These are phyloP conservation scores for Euzophera pinguis DNA, from an alignment of 2,888 invertebrate species.

Conservation along the genomic window DNA sequence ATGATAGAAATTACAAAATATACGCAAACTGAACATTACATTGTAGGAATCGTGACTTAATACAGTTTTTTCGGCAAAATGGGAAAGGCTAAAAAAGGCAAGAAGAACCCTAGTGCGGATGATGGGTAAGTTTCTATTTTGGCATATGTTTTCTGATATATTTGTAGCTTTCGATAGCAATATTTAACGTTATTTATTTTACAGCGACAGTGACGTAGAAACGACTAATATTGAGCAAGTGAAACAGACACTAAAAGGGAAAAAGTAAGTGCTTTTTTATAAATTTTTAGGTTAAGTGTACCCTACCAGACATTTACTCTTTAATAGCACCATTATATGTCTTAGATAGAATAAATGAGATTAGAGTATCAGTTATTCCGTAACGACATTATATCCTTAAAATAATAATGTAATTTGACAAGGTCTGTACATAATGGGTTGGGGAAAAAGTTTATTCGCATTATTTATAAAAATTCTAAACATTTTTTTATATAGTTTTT, in stretches of 20 bases:
- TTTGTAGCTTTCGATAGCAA: constrained; percentile 24
- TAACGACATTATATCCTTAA: too few relatives aligned
- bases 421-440: too few relatives aligned
- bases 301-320: neutral
- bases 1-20: constrained; percentile 72
- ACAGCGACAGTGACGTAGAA: constrained; percentile 83
- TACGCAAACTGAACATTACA: constrained; percentile 53
- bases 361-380: too few relatives aligned
- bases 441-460: too few relatives aligned
- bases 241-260: constrained; percentile 62
- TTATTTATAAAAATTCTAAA: too few relatives aligned
- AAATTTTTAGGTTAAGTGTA: constrained; percentile 54
- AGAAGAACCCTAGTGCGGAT: constrained; percentile 86
- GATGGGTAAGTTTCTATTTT: constrained; percentile 82
- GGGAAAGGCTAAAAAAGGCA: constrained; percentile 91
- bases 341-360: neutral
- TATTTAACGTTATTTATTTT: constrained; percentile 37
- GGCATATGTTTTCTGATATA: constrained; percentile 49
- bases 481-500: too few relatives aligned
- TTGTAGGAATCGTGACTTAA: constrained; percentile 68
- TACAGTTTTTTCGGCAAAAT: constrained; percentile 62
- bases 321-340: neutral
- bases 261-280: constrained; percentile 60
- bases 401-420: too few relatives aligned
- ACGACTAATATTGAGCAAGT: constrained; percentile 60